Percentiles rank a stretch among this genome's conserved stretches.
Evolutionary conservation across 2,888 invertebrate genomes (phyloP).

Genomic region (Xestia rhomboidea): DNA sequence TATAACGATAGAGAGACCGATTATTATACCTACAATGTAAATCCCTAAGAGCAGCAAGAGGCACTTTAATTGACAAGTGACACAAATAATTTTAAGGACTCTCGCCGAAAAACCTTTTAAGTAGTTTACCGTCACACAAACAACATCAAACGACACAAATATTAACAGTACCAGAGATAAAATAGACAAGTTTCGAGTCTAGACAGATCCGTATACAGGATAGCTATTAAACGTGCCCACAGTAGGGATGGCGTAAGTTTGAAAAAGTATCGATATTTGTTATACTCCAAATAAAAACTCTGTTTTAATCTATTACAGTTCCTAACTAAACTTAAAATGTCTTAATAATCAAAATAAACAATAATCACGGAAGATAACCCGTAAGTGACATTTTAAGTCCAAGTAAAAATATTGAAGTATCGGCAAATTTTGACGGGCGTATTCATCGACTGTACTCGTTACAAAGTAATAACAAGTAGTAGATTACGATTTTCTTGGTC

Average conservation of each 20-base stretch:
- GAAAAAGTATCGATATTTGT: background rate
- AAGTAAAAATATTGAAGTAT: background rate
- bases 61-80: background rate
- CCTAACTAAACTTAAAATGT: too few relatives aligned
- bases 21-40: background rate
- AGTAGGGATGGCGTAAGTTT: background rate
- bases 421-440: background rate
- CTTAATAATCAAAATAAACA: too few relatives aligned
- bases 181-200: slow-evolving; percentile 25
- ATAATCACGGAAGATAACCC: too few relatives aligned
- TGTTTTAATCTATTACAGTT: too few relatives aligned
- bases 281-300: too few relatives aligned
- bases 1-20: background rate
- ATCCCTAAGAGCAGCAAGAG: background rate
- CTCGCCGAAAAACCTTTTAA: slow-evolving; percentile 1
- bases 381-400: too few relatives aligned
- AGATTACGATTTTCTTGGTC: background rate
- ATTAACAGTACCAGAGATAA: slow-evolving; percentile 4
- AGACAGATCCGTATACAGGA: slow-evolving; percentile 28
- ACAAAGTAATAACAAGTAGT: background rate
- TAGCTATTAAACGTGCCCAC: slow-evolving; percentile 15
- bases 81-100: slow-evolving; percentile 9
- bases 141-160: background rate
- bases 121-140: background rate
- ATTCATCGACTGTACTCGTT: background rate